Percentiles rank a stretch among this genome's conserved stretches.
Conservation (phyloP, 1,140 invertebrate genomes). For the Heliconius hewitsoni region DNA sequence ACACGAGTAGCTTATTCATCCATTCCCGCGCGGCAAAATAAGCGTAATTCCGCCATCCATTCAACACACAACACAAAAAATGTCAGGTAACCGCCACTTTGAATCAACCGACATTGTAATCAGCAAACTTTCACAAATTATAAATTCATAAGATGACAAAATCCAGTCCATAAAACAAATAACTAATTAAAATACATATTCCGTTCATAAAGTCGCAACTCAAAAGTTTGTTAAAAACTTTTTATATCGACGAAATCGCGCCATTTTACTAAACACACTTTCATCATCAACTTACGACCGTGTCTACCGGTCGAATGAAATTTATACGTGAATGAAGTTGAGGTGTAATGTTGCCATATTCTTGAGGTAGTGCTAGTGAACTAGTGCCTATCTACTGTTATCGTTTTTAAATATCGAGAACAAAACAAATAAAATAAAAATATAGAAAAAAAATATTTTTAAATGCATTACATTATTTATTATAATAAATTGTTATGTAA, state of each 20-base stretch:
- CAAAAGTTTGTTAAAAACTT: constrained; percentile 74
- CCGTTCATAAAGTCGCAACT: constrained; percentile 50
- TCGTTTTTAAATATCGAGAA: background rate
- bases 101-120: constrained; percentile 79
- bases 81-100: constrained; percentile 81
- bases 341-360: constrained; percentile 22
- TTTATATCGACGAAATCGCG: constrained; percentile 72
- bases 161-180: constrained; percentile 33
- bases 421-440: background rate
- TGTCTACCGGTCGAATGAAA: constrained; percentile 65
- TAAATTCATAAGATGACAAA: constrained; percentile 42
- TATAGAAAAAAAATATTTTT: background rate
- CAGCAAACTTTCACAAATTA: constrained; percentile 64
- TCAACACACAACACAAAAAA: constrained; percentile 80
- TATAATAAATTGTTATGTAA: background rate
- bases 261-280: constrained; percentile 52
- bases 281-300: constrained; percentile 37
- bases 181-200: constrained; percentile 36
- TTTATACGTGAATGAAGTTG: constrained; percentile 26
- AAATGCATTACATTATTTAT: background rate
- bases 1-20: constrained; percentile 66
- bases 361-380: background rate
- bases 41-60: constrained; percentile 77
- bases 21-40: constrained; percentile 73
- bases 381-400: background rate